Percentiles rank a stretch among this genome's conserved stretches.
Conservation (phyloP, 2,113 vertebrate genomes). For the Tenebrosternarchus preto region DNA sequence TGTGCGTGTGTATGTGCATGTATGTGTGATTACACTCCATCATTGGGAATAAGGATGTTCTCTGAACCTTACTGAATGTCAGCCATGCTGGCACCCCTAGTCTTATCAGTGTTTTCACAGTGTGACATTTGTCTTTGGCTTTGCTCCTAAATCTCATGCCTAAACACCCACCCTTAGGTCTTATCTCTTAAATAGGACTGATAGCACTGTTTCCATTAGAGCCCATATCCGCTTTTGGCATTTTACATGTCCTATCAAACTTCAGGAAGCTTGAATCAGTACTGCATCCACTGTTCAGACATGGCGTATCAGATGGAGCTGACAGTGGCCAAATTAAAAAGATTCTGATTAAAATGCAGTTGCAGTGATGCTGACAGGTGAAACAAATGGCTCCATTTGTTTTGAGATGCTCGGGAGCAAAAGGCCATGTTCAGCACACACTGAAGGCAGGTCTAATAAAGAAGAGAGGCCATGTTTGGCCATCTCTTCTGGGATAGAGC, state of each 20-base stretch:
- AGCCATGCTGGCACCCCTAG: conserved; percentile 24
- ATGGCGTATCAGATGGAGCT: conserved; percentile 42
- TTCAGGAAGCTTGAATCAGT: conserved; percentile 31
- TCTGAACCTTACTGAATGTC: conserved; percentile 39
- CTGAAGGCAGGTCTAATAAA: conserved; percentile 3
- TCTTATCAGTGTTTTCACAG: conserved; percentile 43
- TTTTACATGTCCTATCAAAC: conserved; percentile 48
- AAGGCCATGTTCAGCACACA: conserved; percentile 6
- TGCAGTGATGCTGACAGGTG: conserved; percentile 23
- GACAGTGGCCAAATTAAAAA: conserved; percentile 50
- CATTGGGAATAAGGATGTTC: conserved; percentile 31
- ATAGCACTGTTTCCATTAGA: conserved; percentile 37
- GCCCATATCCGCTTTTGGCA: conserved; percentile 24
- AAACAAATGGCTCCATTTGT: conserved; percentile 39
- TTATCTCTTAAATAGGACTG: conserved; percentile 37
- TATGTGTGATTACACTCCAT: neutral
- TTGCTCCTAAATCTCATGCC: conserved; percentile 19
- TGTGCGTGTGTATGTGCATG: neutral
- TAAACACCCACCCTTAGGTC: conserved; percentile 15
- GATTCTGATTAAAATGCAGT: conserved; percentile 35
- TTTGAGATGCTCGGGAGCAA: conserved; percentile 23
- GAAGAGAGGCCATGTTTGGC: neutral
- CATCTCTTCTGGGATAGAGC: neutral
- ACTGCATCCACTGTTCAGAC: conserved; percentile 25
- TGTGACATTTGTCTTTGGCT: conserved; percentile 43